These are phyloP conservation scores for Amiota mariae DNA, from an alignment of 2,888 invertebrate species.

Conservation along the genomic window DNA sequence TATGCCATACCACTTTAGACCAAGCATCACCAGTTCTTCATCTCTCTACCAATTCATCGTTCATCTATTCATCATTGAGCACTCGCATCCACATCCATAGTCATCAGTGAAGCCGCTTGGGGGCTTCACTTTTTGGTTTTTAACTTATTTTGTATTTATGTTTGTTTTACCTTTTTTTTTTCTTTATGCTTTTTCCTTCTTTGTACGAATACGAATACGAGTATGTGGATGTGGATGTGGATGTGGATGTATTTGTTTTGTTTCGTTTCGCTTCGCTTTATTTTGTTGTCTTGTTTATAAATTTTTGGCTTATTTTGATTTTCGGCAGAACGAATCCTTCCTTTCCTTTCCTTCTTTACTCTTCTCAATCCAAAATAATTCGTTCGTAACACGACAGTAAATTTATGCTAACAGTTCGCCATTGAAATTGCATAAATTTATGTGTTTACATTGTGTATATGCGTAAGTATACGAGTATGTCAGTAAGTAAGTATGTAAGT, in stretches of 20 bases:
- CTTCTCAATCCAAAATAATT: slow-evolving; percentile 20
- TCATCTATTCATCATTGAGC: no score
- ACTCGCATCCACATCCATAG: no score
- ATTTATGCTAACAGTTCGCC: slow-evolving; percentile 66
- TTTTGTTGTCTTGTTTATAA: slow-evolving; percentile 24
- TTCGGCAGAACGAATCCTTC: background rate
- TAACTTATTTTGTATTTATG: slow-evolving; percentile 42
- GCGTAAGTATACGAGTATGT: slow-evolving; percentile 36
- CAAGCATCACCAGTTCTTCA: no score
- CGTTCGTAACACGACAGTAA: slow-evolving; percentile 48
- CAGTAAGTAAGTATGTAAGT: background rate
- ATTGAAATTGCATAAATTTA: slow-evolving; percentile 68
- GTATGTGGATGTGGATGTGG: slow-evolving; percentile 6
- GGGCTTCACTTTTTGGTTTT: slow-evolving; percentile 35
- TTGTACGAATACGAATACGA: no score
- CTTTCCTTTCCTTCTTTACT: background rate
- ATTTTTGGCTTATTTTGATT: slow-evolving; percentile 27
- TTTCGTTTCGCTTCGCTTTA: slow-evolving; percentile 63
- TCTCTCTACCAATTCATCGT: no score
- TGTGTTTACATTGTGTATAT: slow-evolving; percentile 62
- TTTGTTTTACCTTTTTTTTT: slow-evolving; percentile 51
- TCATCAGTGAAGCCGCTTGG: slow-evolving; percentile 32
- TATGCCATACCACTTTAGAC: no score
- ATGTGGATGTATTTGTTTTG: slow-evolving; percentile 52
- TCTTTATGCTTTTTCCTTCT: slow-evolving; percentile 33